A percentile compares a stretch with the other conserved stretches of the same genome.
phyloP scores from a whole-genome alignment of 2,888 invertebrate species.

The Anthrax anthrax region DNA sequence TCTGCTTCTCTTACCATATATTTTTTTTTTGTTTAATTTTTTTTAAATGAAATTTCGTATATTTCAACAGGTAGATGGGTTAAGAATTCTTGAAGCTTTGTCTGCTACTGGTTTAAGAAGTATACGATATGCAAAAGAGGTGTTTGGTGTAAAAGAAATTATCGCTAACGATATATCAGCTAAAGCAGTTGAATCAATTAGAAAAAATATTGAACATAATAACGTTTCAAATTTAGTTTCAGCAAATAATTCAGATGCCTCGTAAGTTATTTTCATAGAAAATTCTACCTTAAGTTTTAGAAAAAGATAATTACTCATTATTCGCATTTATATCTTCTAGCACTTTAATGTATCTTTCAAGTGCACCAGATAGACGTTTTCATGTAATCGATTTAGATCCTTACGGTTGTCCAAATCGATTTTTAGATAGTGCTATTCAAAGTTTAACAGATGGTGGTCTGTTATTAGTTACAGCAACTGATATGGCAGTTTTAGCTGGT shows the following conservation, averaged over 20 bases:
- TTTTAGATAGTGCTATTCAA: conserved; percentile 81
- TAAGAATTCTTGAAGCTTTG: conserved; percentile 72
- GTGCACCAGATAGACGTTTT: conserved; percentile 50
- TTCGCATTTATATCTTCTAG: conserved; percentile 45
- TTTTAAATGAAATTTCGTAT: too few species aligned
- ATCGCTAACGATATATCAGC: conserved; percentile 84
- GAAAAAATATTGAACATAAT: conserved; percentile 62
- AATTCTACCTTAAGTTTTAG: too few species aligned
- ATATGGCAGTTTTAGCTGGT: conserved; percentile 91
- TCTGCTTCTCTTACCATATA: neutral
- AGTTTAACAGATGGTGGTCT: conserved; percentile 69
- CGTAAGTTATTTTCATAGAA: conserved; percentile 51
- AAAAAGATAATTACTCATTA: neutral
- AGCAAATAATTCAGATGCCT: conserved; percentile 74
- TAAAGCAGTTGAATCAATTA: conserved; percentile 75
- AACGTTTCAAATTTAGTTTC: conserved; percentile 56
- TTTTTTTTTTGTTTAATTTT: too few species aligned
- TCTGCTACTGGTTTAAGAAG: conserved; percentile 93
- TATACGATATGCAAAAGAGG: conserved; percentile 91
- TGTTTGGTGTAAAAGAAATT: conserved; percentile 63
- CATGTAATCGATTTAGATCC: conserved; percentile 93
- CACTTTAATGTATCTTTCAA: conserved; percentile 71
- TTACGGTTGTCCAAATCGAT: conserved; percentile 87
- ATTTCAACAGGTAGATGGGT: too few species aligned
- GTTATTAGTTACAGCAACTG: conserved; percentile 90